Conservation (phyloP, 2,888 invertebrate species). For the Geotrupes spiniger region DNA sequence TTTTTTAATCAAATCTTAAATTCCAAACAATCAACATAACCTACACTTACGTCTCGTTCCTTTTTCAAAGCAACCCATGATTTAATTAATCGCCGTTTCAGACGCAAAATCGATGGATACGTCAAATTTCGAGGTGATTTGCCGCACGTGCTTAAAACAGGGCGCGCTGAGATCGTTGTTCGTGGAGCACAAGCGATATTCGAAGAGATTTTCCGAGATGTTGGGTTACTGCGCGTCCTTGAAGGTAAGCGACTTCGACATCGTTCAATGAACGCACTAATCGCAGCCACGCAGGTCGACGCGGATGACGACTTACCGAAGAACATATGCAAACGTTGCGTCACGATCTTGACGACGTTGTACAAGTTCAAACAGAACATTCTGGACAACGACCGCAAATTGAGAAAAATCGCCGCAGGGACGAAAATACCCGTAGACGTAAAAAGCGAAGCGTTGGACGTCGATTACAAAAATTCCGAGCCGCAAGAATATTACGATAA, state of each 20-base stretch:
- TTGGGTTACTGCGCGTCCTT: background rate
- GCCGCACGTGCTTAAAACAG: background rate
- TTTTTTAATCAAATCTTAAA: too few species aligned
- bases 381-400: background rate
- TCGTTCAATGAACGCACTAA: background rate
- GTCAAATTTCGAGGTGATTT: background rate
- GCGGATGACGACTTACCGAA: background rate
- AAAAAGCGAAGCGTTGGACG: background rate
- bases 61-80: too few species aligned
- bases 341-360: background rate
- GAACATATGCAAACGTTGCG: conserved; percentile 1
- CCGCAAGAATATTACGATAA: too few species aligned
- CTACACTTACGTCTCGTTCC: too few species aligned
- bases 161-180: background rate
- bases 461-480: background rate
- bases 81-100: too few species aligned
- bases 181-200: background rate
- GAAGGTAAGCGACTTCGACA: background rate
- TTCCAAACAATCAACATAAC: too few species aligned
- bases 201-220: background rate
- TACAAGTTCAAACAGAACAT: conserved; percentile 3
- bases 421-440: background rate
- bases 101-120: too few species aligned
- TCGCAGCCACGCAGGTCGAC: background rate
- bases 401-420: background rate